Evolutionary conservation across 2,888 invertebrate species (phyloP).

Genomic region (Timema podura): DNA sequence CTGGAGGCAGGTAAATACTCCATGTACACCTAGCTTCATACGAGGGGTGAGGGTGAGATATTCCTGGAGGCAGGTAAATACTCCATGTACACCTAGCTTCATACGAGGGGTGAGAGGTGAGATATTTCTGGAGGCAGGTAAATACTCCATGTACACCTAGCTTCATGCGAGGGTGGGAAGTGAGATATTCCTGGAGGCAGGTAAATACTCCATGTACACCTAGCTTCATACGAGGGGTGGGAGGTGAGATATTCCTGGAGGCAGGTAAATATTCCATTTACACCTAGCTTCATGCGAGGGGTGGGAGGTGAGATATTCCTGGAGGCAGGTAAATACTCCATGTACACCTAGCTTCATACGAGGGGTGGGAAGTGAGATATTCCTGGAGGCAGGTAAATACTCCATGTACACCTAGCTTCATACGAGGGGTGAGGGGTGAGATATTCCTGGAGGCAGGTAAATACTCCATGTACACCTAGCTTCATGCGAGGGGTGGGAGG

Average conservation of each 20-base stretch:
- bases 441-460: conserved; percentile 33
- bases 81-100: background rate
- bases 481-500: background rate
- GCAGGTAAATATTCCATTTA: conserved; percentile 27
- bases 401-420: background rate
- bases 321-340: conserved; percentile 32
- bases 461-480: background rate
- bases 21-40: background rate
- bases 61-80: background rate
- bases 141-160: background rate
- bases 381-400: background rate
- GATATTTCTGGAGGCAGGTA: too few relatives aligned
- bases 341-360: background rate
- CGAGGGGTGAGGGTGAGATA: background rate
- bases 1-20: too few relatives aligned
- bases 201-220: background rate
- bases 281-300: background rate
- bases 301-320: conserved; percentile 4
- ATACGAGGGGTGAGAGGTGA: background rate
- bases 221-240: background rate
- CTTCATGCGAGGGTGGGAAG: background rate
- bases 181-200: too few relatives aligned
- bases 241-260: conserved; percentile 27
- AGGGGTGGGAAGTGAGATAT: background rate
- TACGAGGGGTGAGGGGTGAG: background rate